Evolutionary conservation across 2,888 invertebrate genomes (phyloP).

Genomic region (Agonopterix arenella): DNA sequence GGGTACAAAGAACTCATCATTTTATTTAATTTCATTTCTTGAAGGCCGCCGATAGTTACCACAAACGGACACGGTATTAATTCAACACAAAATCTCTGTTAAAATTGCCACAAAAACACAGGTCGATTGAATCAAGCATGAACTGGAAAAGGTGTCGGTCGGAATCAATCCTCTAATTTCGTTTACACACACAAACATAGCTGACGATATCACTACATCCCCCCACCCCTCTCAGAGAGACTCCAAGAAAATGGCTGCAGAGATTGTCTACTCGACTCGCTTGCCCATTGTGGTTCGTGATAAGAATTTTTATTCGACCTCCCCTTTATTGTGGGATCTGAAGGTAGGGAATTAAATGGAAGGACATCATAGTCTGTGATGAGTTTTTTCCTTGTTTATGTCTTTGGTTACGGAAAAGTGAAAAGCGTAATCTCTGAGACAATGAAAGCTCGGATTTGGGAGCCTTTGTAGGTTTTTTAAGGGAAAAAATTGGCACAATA

Average conservation of each 20-base stretch:
- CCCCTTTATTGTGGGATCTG: conserved; percentile 27
- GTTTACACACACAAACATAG: conserved; percentile 8
- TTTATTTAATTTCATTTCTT: too few relatives aligned
- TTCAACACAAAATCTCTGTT: too few relatives aligned
- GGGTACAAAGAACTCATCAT: too few relatives aligned
- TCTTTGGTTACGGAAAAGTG: conserved; percentile 20
- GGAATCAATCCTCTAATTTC: conserved; percentile 23
- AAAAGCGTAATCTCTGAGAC: conserved; percentile 46
- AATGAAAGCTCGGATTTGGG: conserved; percentile 25
- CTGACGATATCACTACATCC: neutral
- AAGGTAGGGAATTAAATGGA: conserved; percentile 37
- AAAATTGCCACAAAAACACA: conserved; percentile 12
- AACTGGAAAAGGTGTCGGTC: conserved; percentile 17
- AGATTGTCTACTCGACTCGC: conserved; percentile 18
- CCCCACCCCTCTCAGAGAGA: neutral
- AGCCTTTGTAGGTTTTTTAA: conserved; percentile 1
- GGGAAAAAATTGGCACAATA: conserved; percentile 5
- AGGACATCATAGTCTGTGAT: conserved; percentile 35
- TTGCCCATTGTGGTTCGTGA: conserved; percentile 27
- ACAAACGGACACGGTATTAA: too few relatives aligned
- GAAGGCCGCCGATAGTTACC: too few relatives aligned
- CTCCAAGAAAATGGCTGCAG: conserved; percentile 3
- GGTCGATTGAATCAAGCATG: conserved; percentile 16
- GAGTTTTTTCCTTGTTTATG: conserved; percentile 33
- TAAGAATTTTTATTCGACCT: conserved; percentile 39